Evolutionary conservation across 1,140 invertebrate genomes (phyloP).

Genomic region (Pseudomyrmex gracilis): DNA sequence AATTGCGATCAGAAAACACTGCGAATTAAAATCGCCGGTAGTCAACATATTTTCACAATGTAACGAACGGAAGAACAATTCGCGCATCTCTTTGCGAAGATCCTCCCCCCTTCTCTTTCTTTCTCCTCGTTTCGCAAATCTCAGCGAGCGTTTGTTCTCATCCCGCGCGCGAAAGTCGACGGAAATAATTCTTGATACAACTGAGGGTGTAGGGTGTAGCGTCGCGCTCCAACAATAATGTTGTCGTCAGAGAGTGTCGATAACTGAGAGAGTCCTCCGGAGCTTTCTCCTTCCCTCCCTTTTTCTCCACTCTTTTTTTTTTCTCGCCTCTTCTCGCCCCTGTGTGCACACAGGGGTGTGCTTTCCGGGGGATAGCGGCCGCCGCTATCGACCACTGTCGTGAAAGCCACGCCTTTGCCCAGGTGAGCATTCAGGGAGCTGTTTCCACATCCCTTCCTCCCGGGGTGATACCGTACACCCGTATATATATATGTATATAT

Average conservation of each 20-base stretch:
- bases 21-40: too few relatives aligned
- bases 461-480: background rate
- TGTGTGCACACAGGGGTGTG: constrained; percentile 63
- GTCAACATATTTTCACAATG: too few relatives aligned
- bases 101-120: background rate
- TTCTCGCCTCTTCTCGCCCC: constrained; percentile 25
- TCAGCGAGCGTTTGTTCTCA: constrained; percentile 38
- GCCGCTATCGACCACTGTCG: constrained; percentile 78
- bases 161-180: constrained; percentile 37
- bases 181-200: constrained; percentile 59
- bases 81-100: background rate
- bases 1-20: too few relatives aligned
- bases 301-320: constrained; percentile 4
- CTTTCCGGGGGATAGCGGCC: constrained; percentile 64
- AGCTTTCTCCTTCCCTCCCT: constrained; percentile 32
- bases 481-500: background rate
- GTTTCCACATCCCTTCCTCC: constrained; percentile 67
- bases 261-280: constrained; percentile 66
- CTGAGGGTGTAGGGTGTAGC: constrained; percentile 7
- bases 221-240: constrained; percentile 42
- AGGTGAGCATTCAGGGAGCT: constrained; percentile 72
- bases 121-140: constrained; percentile 22
- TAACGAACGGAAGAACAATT: constrained; percentile 2
- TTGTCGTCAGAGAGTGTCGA: constrained; percentile 59
- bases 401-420: constrained; percentile 79